Percentiles rank a stretch among this genome's conserved stretches.
These are phyloP conservation scores for Aphrocallistes beatrix DNA, from an alignment of 37 sponge, comb jelly and placozoan species.

Conservation along the genomic window DNA sequence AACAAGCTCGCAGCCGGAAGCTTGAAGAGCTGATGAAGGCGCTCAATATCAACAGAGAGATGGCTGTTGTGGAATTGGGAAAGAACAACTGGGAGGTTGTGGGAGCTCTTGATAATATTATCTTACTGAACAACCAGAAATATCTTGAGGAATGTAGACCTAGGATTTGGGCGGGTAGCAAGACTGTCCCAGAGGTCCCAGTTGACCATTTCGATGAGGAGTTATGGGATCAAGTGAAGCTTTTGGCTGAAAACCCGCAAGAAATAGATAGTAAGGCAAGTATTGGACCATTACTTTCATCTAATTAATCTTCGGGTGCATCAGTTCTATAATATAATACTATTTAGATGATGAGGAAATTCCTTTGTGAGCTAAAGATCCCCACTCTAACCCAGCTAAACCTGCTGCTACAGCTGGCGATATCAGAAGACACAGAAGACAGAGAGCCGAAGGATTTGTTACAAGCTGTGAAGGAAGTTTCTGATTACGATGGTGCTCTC, in stretches of 20 bases:
- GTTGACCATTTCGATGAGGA: neutral
- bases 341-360: neutral
- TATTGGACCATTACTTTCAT: neutral
- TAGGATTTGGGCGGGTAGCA: neutral
- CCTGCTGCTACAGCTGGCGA: neutral
- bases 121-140: neutral
- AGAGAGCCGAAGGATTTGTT: neutral
- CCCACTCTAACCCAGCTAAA: neutral
- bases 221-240: neutral
- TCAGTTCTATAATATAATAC: neutral
- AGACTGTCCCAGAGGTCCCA: neutral
- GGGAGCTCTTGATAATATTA: neutral
- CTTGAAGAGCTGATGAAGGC: neutral
- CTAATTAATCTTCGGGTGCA: neutral
- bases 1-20: neutral
- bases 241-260: neutral
- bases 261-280: neutral
- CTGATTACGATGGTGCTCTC: constrained; percentile 32
- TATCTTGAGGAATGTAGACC: neutral
- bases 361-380: neutral
- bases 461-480: neutral
- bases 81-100: neutral
- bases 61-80: neutral
- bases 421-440: neutral
- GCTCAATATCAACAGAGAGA: neutral